Evolutionary conservation across 2,888 invertebrate species (phyloP), one percentile per base, ranked within the genome.

Genomic region (Watsonalla cultraria): DNA sequence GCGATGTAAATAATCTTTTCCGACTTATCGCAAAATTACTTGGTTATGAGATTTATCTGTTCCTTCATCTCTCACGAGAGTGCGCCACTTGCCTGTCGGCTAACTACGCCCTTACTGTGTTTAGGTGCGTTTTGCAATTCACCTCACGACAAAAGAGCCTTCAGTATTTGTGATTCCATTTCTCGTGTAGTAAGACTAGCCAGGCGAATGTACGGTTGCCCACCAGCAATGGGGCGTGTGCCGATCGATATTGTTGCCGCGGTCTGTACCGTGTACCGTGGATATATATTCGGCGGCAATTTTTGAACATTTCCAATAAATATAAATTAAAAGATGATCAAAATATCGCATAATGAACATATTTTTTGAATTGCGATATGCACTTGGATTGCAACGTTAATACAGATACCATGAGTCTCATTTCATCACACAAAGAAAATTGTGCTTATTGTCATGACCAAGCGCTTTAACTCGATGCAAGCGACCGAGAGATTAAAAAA

Each of bases 41-140:
- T 65, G 63, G 61, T 70, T 72, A 70, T 70, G 71, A 82, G 71
- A 85, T 83, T 86, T 87, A 87, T 88, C 85, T 83, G 82, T 87
- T 84, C 86, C 80, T 79, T 79, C 78, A 86, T 88, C 84, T 87
- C 83, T 87, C 89, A 84, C 88, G 77, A 90, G 90, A 90, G 90
- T 78, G 90, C 90, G 90, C 90, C 81, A 89, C 89, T 90, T 83
- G 88, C 79, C 75, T 78, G 81, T 78, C 77, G 75, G 72, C 71
- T 76, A 78, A 81, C 82, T 85, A 82, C 80, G 82, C 84, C 86
- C 81, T 86, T 85, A 84, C 84, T 76, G 77, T 82, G 83, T 79
- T 81, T 73, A 74, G 74, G 72, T 74, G 77, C 72, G 77, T 78
- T 81, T 82, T 75, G 78, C 78, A 80, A 81, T 78, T 78, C 79